A percentile compares a stretch with the other conserved stretches of the same genome.
These are phyloP conservation scores for Tilapia sparmanii DNA, from an alignment of 2,113 vertebrate genomes.

Conservation along the genomic window DNA sequence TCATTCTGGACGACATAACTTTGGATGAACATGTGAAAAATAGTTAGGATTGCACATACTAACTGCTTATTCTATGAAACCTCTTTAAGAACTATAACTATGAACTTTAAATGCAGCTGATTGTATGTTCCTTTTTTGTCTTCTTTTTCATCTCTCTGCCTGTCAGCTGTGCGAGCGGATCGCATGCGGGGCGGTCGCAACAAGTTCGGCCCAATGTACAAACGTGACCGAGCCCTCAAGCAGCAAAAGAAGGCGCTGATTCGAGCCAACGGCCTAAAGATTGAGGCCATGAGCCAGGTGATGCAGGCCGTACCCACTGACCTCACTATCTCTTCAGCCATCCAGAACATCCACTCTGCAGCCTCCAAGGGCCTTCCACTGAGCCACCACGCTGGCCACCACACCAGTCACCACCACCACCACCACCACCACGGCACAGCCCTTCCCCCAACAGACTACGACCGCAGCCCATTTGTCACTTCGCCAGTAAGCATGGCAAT, in stretches of 20 bases:
- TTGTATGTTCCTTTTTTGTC: not conserved
- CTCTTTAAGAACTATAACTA: not conserved
- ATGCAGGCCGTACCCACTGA: slow-evolving; percentile 96
- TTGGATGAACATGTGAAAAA: not conserved
- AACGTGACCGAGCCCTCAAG: slow-evolving; percentile 94
- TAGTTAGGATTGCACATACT: not conserved
- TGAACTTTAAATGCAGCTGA: not conserved
- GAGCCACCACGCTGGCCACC: slow-evolving; percentile 78
- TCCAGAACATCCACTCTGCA: slow-evolving; percentile 96
- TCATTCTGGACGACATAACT: not conserved
- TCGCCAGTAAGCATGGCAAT: slow-evolving; percentile 99
- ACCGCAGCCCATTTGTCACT: slow-evolving; percentile 94
- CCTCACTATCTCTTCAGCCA: slow-evolving; percentile 93
- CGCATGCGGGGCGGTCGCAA: slow-evolving; percentile 97
- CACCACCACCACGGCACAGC: slow-evolving; percentile 74
- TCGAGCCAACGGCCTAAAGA: slow-evolving; percentile 95
- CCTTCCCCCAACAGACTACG: slow-evolving; percentile 94
- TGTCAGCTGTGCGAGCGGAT: slow-evolving; percentile 90
- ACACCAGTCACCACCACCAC: slow-evolving; percentile 66
- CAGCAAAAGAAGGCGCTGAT: slow-evolving; percentile 99
- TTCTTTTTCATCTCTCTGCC: not conserved
- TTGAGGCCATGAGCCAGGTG: slow-evolving; percentile 96
- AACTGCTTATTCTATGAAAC: not conserved
- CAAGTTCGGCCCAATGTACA: slow-evolving; percentile 99
- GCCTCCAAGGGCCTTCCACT: slow-evolving; percentile 96